Percentiles rank a stretch among this genome's conserved stretches.
These are phyloP conservation scores for Setipinna tenuifilis DNA, from an alignment of 2,797 vertebrate species.

Conservation along the genomic window DNA sequence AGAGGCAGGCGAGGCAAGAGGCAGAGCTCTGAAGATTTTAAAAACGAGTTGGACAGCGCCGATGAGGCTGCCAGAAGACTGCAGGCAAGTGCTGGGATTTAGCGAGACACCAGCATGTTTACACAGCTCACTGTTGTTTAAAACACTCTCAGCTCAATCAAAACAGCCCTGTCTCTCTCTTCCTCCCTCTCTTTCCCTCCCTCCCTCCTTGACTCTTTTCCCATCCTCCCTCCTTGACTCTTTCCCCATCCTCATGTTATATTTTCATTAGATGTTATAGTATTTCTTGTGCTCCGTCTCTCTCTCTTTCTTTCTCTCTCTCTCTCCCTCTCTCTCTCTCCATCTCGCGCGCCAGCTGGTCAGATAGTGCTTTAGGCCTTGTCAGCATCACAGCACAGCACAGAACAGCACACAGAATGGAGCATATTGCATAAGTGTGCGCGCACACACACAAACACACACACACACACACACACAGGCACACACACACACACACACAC, in stretches of 20 bases:
- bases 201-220: neutral
- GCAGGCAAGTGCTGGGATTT: neutral
- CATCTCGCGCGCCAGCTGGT: slow-evolving; percentile 31
- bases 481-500: neutral
- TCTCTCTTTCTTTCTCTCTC: neutral
- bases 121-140: neutral
- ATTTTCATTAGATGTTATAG: neutral
- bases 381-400: slow-evolving; percentile 17
- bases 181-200: neutral
- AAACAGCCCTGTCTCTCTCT: neutral
- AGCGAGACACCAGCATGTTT: slow-evolving; percentile 6
- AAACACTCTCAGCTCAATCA: neutral
- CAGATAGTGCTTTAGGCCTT: slow-evolving; percentile 29
- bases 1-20: neutral
- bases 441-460: neutral
- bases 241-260: neutral
- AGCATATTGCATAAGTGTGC: neutral
- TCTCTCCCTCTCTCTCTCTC: neutral
- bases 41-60: neutral
- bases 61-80: neutral
- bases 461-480: neutral
- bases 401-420: neutral
- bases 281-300: neutral
- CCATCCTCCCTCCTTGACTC: neutral
- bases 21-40: neutral